phyloP scores from a whole-genome alignment of 2,888 invertebrate species.

The Ephialtes manifestator region DNA sequence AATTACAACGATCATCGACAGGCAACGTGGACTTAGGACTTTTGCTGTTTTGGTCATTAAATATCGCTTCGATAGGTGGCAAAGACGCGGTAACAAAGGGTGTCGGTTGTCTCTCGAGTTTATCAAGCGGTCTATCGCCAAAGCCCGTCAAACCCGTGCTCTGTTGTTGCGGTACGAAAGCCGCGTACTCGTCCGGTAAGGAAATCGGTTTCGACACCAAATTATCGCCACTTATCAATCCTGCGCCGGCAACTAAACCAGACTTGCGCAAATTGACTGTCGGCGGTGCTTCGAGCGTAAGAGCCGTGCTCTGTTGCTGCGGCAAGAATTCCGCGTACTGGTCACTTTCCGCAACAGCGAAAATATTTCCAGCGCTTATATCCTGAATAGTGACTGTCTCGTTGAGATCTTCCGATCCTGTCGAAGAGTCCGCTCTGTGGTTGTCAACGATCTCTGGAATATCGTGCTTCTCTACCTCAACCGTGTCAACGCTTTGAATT shows the following conservation, averaged over 20 bases:
- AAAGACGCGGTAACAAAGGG: slow-evolving; percentile 44
- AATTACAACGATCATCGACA: slow-evolving; percentile 63
- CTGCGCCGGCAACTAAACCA: background rate
- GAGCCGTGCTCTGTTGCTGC: slow-evolving; percentile 77
- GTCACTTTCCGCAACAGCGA: slow-evolving; percentile 51
- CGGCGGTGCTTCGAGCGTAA: slow-evolving; percentile 53
- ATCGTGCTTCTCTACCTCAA: slow-evolving; percentile 20
- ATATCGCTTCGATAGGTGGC: background rate
- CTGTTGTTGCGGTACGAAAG: slow-evolving; percentile 69
- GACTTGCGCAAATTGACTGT: slow-evolving; percentile 4
- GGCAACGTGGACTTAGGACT: slow-evolving; percentile 42
- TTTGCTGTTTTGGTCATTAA: slow-evolving; percentile 23
- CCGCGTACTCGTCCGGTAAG: slow-evolving; percentile 58
- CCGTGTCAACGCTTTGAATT: background rate
- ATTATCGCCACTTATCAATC: slow-evolving; percentile 22
- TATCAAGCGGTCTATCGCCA: background rate
- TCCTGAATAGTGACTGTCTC: slow-evolving; percentile 50
- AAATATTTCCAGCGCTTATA: slow-evolving; percentile 44
- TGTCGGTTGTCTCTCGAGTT: slow-evolving; percentile 44
- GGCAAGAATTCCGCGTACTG: slow-evolving; percentile 74
- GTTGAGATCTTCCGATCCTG: slow-evolving; percentile 47
- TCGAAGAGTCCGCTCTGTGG: slow-evolving; percentile 12
- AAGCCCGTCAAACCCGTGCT: slow-evolving; percentile 64
- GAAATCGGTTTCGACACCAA: slow-evolving; percentile 23
- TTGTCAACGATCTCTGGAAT: slow-evolving; percentile 28